phyloP scores from a whole-genome alignment of 2,797 vertebrate species.

The Spondyliosoma cantharus region DNA sequence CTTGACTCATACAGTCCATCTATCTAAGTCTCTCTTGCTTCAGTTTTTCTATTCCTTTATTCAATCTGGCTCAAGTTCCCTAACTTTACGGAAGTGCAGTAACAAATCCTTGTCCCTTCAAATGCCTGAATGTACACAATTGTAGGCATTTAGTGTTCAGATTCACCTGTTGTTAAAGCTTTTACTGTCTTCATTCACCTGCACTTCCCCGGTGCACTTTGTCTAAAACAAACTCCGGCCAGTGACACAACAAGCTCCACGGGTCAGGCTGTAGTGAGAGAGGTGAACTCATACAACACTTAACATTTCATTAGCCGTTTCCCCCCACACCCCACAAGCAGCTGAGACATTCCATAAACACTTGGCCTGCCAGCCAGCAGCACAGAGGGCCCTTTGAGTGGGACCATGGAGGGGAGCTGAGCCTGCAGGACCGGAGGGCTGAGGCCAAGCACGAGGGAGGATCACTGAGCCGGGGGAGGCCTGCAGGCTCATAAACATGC shows the following conservation, averaged over 20 bases:
- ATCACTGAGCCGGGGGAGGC: conserved; percentile 58
- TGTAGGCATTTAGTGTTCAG: not conserved
- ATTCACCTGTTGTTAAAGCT: not conserved
- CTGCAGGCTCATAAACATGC: conserved; percentile 63
- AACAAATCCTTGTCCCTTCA: not conserved
- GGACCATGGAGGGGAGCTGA: conserved; percentile 70
- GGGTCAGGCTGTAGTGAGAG: conserved; percentile 63
- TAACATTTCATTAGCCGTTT: conserved; percentile 78
- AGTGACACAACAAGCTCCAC: conserved; percentile 45
- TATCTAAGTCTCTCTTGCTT: not conserved
- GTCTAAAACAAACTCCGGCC: conserved; percentile 48
- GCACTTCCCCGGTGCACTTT: not conserved
- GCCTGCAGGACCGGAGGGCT: conserved; percentile 59
- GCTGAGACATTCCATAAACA: conserved; percentile 86
- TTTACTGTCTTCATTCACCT: not conserved
- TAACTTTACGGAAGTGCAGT: not conserved
- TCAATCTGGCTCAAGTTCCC: not conserved
- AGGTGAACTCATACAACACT: conserved; percentile 77
- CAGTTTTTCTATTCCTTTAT: not conserved
- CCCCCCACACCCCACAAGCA: conserved; percentile 75
- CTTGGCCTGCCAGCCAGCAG: conserved; percentile 77
- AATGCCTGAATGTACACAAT: not conserved
- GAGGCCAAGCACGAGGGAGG: conserved; percentile 71
- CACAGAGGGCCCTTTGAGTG: conserved; percentile 83
- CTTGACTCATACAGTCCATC: not conserved